These are phyloP conservation scores for Andrena hattorfiana DNA, from an alignment of 2,888 invertebrate species.

Conservation along the genomic window DNA sequence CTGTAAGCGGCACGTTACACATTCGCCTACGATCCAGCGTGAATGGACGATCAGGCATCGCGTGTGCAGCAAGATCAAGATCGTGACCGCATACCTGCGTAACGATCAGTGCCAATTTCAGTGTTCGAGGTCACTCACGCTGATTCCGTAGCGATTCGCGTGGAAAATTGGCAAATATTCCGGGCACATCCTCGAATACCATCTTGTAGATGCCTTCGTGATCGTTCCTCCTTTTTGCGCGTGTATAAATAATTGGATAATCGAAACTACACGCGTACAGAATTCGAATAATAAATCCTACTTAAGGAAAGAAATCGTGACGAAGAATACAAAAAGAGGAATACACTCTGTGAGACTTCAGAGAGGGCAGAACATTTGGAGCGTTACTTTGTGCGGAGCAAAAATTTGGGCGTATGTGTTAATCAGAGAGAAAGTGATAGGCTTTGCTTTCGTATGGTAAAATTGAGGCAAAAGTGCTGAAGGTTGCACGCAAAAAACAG, in stretches of 20 bases:
- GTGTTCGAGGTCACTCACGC: conserved; percentile 44
- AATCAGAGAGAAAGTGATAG: too few relatives aligned
- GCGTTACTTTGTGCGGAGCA: too few relatives aligned
- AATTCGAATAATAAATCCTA: background rate
- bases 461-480: too few relatives aligned
- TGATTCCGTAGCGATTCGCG: conserved; percentile 10
- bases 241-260: background rate
- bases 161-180: conserved; percentile 38
- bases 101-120: conserved; percentile 60
- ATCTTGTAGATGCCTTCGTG: background rate
- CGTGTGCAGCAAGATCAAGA: conserved; percentile 57
- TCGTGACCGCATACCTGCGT: conserved; percentile 55
- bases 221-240: background rate
- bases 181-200: background rate
- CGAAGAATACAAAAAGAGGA: background rate
- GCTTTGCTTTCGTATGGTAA: too few relatives aligned
- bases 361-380: background rate
- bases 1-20: background rate
- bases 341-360: background rate
- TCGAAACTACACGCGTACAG: background rate
- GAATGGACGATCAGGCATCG: conserved; percentile 52
- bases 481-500: too few relatives aligned
- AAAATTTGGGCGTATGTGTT: too few relatives aligned
- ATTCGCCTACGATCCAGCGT: conserved; percentile 23
- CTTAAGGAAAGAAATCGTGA: background rate